A percentile compares a stretch with the other conserved stretches of the same genome.
Conservation (phyloP, 1,140 invertebrate genomes). For the Drosophila leontia region DNA sequence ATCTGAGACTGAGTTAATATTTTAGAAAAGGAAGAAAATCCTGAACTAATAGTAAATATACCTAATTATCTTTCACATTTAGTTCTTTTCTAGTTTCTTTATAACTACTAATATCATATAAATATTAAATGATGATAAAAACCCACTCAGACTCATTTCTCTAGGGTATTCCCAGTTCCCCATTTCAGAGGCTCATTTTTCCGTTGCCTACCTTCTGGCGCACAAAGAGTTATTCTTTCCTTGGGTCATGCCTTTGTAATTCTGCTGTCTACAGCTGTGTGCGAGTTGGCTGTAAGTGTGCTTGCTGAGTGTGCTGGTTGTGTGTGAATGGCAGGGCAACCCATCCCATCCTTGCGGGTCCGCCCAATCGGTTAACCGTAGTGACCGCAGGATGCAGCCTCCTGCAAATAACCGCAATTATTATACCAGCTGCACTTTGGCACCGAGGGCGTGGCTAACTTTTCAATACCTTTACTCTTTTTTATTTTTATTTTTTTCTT, state of each 20-base stretch:
- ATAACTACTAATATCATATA: neutral
- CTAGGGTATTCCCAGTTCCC: constrained; percentile 21
- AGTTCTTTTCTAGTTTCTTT: neutral
- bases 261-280: constrained; percentile 28
- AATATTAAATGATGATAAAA: constrained; percentile 10
- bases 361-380: constrained; percentile 64
- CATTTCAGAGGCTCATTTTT: neutral
- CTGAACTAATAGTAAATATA: neutral
- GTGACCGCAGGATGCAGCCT: constrained; percentile 75
- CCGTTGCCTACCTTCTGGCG: constrained; percentile 23
- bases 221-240: constrained; percentile 45
- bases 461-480: constrained; percentile 63
- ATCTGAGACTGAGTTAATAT: neutral
- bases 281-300: constrained; percentile 1
- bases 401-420: constrained; percentile 76
- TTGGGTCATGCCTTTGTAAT: constrained; percentile 45
- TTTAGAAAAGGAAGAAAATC: too few relatives aligned
- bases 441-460: constrained; percentile 39
- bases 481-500: constrained; percentile 33
- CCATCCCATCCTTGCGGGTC: constrained; percentile 1
- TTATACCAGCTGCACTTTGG: constrained; percentile 54
- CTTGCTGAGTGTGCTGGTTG: constrained; percentile 14
- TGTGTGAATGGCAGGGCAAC: neutral
- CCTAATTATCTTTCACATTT: neutral
- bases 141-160: constrained; percentile 3